Evolutionary conservation across 2,888 invertebrate species (phyloP).

Genomic region (Torymus texanus): DNA sequence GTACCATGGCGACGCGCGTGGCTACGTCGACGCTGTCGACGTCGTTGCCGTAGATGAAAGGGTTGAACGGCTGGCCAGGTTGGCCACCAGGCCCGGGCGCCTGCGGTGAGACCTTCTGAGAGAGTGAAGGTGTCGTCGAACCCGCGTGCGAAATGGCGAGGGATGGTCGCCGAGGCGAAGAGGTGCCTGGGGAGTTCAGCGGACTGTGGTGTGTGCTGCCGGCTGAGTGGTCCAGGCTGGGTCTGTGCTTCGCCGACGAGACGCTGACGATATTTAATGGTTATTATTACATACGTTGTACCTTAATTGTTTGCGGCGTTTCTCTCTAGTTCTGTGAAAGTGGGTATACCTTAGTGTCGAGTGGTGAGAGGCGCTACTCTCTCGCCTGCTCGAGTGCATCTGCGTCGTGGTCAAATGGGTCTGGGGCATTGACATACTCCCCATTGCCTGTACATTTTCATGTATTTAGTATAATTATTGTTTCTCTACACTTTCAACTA

Average conservation of each 20-base stretch:
- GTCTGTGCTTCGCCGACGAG: slow-evolving; percentile 72
- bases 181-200: slow-evolving; percentile 73
- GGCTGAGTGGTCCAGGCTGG: slow-evolving; percentile 63
- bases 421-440: slow-evolving; percentile 66
- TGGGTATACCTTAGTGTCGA: slow-evolving; percentile 63
- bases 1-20: slow-evolving; percentile 97
- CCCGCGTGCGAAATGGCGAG: slow-evolving; percentile 68
- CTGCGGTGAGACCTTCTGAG: slow-evolving; percentile 61
- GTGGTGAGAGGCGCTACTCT: slow-evolving; percentile 4
- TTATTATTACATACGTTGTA: slow-evolving; percentile 45
- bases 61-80: slow-evolving; percentile 79
- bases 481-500: too few relatives aligned
- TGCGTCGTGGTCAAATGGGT: slow-evolving; percentile 63
- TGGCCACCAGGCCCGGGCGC: slow-evolving; percentile 60
- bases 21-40: slow-evolving; percentile 99
- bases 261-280: slow-evolving; percentile 66
- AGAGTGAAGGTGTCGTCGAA: slow-evolving; percentile 36
- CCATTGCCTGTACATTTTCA: slow-evolving; percentile 66
- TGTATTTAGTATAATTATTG: too few relatives aligned
- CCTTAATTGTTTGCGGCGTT: too few relatives aligned
- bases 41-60: slow-evolving; percentile 94
- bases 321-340: too few relatives aligned
- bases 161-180: slow-evolving; percentile 72
- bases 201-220: slow-evolving; percentile 55
- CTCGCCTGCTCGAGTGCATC: slow-evolving; percentile 61